Conservation (phyloP, 2,888 invertebrate species). For the Drosophila parthenogenetica region DNA sequence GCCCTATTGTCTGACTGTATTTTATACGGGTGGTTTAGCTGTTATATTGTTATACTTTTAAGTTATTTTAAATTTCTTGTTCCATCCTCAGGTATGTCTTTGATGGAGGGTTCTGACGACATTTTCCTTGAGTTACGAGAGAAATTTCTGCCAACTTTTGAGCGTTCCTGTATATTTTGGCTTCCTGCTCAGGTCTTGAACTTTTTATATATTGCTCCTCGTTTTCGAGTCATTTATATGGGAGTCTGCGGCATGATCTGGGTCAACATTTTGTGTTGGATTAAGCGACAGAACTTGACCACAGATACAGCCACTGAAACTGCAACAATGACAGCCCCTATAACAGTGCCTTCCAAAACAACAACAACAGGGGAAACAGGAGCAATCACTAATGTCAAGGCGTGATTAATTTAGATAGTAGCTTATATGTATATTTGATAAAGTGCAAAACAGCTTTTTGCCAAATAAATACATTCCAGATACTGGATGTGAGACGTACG, state of each 20-base stretch:
- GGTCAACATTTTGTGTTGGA: constrained; percentile 94
- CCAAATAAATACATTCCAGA: constrained; percentile 64
- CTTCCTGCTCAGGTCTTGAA: constrained; percentile 92
- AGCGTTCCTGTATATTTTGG: constrained; percentile 93
- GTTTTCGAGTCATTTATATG: constrained; percentile 91
- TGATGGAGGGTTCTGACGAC: constrained; percentile 90
- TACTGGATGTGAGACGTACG: constrained; percentile 20
- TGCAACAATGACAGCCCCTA: constrained; percentile 8
- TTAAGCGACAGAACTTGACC: constrained; percentile 87
- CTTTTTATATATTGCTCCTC: constrained; percentile 90
- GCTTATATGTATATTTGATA: constrained; percentile 48
- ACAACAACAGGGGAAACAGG: constrained; percentile 8
- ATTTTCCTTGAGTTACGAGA: constrained; percentile 89
- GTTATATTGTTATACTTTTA: background rate
- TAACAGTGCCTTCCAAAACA: background rate
- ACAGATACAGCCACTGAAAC: constrained; percentile 22
- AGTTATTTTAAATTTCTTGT: background rate
- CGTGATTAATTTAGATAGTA: constrained; percentile 52
- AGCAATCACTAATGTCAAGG: constrained; percentile 27
- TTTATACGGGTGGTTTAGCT: constrained; percentile 88
- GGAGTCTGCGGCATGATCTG: constrained; percentile 92
- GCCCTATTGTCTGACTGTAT: constrained; percentile 89
- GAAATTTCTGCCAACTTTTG: constrained; percentile 90
- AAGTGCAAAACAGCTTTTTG: constrained; percentile 48
- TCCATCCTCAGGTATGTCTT: constrained; percentile 88